phyloP scores from a whole-genome alignment of 2,797 vertebrate species.

The Bovichtus diacanthus region DNA sequence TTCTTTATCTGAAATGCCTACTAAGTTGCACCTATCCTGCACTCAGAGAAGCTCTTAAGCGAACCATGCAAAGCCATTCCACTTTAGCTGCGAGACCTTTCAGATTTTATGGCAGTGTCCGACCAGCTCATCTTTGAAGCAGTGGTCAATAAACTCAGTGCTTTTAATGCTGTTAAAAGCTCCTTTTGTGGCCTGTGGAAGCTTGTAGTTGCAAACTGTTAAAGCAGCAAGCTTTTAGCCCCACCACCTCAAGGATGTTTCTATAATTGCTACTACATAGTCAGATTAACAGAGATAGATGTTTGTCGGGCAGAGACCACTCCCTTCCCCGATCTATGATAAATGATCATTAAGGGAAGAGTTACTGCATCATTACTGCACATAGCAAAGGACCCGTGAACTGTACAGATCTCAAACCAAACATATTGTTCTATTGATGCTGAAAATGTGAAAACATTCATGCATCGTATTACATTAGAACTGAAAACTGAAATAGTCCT shows the following conservation, averaged over 20 bases:
- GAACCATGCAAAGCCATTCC: slow-evolving; percentile 80
- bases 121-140: slow-evolving; percentile 39
- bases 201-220: slow-evolving; percentile 25
- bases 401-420: slow-evolving; percentile 11
- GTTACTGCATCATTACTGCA: slow-evolving; percentile 25
- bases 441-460: slow-evolving; percentile 43
- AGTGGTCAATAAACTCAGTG: slow-evolving; percentile 49
- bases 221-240: slow-evolving; percentile 44
- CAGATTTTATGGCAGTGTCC: slow-evolving; percentile 65
- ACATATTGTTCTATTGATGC: slow-evolving; percentile 3
- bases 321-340: slow-evolving; percentile 19
- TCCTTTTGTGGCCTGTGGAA: slow-evolving; percentile 28
- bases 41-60: slow-evolving; percentile 68
- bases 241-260: slow-evolving; percentile 35
- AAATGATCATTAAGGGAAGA: slow-evolving; percentile 3
- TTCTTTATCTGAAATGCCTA: slow-evolving; percentile 68
- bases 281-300: slow-evolving; percentile 39
- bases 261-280: slow-evolving; percentile 55
- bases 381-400: slow-evolving; percentile 29
- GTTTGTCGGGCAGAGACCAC: slow-evolving; percentile 5
- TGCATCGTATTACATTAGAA: slow-evolving; percentile 20
- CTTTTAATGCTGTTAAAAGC: slow-evolving; percentile 60
- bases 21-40: slow-evolving; percentile 66
- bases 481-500: slow-evolving; percentile 53
- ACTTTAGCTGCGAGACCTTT: slow-evolving; percentile 64